Evolutionary conservation across 2,113 vertebrate genomes (phyloP).

Genomic region (Phyllopteryx taeniolatus): DNA sequence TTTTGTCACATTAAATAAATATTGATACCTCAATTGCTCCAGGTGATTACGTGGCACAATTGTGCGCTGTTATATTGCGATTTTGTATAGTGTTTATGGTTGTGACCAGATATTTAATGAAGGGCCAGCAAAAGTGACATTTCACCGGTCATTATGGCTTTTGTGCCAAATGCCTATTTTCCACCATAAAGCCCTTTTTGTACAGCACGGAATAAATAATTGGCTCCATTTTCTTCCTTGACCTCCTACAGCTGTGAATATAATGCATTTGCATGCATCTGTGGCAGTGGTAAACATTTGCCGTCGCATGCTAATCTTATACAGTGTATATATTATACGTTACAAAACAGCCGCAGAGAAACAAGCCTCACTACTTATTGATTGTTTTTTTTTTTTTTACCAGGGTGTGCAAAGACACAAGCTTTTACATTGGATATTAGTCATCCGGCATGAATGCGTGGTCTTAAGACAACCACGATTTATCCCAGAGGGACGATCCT

Average conservation of each 20-base stretch:
- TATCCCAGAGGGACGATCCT: no score
- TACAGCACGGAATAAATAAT: background rate
- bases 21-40: no score
- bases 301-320: background rate
- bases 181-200: background rate
- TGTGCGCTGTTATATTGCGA: no score
- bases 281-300: background rate
- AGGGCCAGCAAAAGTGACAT: no score
- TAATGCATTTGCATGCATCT: background rate
- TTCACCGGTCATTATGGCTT: no score
- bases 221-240: background rate
- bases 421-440: background rate
- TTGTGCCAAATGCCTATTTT: no score
- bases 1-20: no score
- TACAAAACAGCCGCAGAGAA: background rate
- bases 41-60: no score
- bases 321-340: background rate
- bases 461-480: background rate
- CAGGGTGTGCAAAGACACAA: background rate
- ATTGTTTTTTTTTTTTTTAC: background rate
- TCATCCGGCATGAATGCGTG: background rate
- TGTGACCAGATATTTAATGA: no score
- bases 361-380: background rate
- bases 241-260: background rate
- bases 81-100: no score